These are phyloP conservation scores for Scaptomyza pallida DNA, from an alignment of 1,140 invertebrate species.

Conservation along the genomic window DNA sequence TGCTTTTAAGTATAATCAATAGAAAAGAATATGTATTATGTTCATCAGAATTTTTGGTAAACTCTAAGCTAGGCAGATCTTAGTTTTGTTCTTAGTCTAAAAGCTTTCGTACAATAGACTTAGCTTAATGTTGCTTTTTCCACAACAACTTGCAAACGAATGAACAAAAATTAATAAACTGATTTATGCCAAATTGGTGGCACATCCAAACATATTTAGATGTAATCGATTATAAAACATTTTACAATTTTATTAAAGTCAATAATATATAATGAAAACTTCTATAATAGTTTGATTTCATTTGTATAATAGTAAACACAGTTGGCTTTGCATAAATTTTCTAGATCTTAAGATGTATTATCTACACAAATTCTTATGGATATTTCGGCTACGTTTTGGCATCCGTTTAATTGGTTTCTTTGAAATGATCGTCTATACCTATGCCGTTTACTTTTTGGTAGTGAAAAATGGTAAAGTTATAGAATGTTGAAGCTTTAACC, in stretches of 20 bases:
- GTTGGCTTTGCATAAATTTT: slow-evolving; percentile 1
- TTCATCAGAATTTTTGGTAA: slow-evolving; percentile 19
- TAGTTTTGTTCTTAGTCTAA: background rate
- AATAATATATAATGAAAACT: slow-evolving; percentile 47
- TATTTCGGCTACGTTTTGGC: slow-evolving; percentile 29
- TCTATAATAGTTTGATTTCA: background rate
- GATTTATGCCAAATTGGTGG: background rate
- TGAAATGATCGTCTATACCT: slow-evolving; percentile 10
- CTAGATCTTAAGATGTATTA: slow-evolving; percentile 15
- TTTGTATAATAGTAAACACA: background rate
- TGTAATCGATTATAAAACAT: too few relatives aligned
- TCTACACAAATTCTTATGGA: slow-evolving; percentile 26
- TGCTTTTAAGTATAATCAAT: slow-evolving; percentile 13
- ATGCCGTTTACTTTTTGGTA: slow-evolving; percentile 1
- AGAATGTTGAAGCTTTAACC: too few relatives aligned
- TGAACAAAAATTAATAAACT: background rate
- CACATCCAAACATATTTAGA: background rate
- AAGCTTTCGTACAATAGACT: background rate
- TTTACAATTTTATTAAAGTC: slow-evolving; percentile 61
- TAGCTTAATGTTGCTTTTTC: too few relatives aligned
- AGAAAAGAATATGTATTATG: slow-evolving; percentile 20
- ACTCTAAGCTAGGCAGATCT: slow-evolving; percentile 14
- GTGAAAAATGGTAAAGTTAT: slow-evolving; percentile 4
- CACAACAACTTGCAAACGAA: background rate
- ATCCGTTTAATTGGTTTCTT: slow-evolving; percentile 9